phyloP scores from a whole-genome alignment of 2,113 vertebrate genomes.

The human (Homo sapiens) region DNA sequence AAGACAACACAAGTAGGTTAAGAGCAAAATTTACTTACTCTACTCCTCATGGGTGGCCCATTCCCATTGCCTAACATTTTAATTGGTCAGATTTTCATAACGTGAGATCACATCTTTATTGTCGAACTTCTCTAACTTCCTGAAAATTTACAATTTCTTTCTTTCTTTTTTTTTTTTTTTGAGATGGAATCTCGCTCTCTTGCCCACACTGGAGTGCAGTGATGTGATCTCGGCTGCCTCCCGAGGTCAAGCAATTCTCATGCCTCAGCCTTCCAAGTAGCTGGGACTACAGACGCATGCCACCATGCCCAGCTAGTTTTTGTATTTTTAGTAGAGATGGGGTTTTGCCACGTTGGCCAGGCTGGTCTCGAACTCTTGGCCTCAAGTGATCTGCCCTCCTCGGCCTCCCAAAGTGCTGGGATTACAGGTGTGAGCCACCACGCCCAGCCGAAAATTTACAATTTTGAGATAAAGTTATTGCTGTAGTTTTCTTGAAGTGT shows the following conservation, averaged over 20 bases:
- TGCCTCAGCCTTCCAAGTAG: neutral
- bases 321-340: neutral
- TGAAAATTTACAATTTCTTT: no score
- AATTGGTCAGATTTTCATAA: neutral
- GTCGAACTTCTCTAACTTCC: no score
- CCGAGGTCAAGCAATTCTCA: neutral
- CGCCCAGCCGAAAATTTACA: neutral
- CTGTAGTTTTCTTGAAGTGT: neutral
- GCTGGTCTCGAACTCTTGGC: neutral
- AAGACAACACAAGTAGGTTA: constrained; percentile 64
- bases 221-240: neutral
- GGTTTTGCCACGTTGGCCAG: neutral
- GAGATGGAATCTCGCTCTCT: neutral
- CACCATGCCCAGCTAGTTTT: neutral
- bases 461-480: neutral
- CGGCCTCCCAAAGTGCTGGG: neutral
- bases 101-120: neutral
- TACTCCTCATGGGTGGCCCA: neutral
- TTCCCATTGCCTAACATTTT: neutral
- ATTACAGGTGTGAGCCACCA: neutral
- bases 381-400: neutral
- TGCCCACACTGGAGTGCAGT: neutral
- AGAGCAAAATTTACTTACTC: neutral
- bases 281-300: neutral
- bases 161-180: neutral